Evolutionary conservation across 2,797 vertebrate species (phyloP), one percentile per base, ranked within the genome.

Genomic region (Craterocephalus amniculus): DNA sequence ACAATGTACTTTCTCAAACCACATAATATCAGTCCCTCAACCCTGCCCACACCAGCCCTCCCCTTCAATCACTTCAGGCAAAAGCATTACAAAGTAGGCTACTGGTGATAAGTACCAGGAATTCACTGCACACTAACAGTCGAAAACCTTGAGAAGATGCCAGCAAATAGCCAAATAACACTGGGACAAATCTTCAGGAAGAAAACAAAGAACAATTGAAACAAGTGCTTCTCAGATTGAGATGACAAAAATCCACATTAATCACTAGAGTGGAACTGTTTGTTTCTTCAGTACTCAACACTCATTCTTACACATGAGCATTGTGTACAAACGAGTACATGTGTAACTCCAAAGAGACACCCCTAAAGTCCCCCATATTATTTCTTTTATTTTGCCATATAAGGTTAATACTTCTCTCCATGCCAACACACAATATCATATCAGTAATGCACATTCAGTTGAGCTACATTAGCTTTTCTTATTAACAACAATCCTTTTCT

Each of bases 1-100:
- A 65, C 26, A 61, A 12, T 62, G 58, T 58, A 10, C 51, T 54
- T 22, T 5, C 32, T 35, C 22, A 65, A 63, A 70, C 62, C 65
- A 56, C 58, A 63, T 67, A 29, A 68, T 64, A 68, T 79, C 27
- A 58, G 27, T 58, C 27, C 12, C n/a, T 32, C 69, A 52, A 61
- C 51, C 38, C 45, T 11, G 20, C 63, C 63, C 49, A 71, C 57
- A 65, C 59, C 56, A 68, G 12, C 61, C 59, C 63, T 59, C 55
- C 40, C 45, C 13, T 26, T 48, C 48, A 43, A 27, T 54, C 18
- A 27, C 66, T 49, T 45, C 31, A n/a, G 67, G 75, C 58, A 40
- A 64, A 51, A 67, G 22, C 36, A 61, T 5, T 55, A 61, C 31
- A 65, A 59, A 36, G 29, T 29, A 35, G 35, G 14, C 24, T 54